These are phyloP conservation scores for Apaloderma vittatum DNA, from an alignment of 2,113 vertebrate genomes.

Conservation along the genomic window DNA sequence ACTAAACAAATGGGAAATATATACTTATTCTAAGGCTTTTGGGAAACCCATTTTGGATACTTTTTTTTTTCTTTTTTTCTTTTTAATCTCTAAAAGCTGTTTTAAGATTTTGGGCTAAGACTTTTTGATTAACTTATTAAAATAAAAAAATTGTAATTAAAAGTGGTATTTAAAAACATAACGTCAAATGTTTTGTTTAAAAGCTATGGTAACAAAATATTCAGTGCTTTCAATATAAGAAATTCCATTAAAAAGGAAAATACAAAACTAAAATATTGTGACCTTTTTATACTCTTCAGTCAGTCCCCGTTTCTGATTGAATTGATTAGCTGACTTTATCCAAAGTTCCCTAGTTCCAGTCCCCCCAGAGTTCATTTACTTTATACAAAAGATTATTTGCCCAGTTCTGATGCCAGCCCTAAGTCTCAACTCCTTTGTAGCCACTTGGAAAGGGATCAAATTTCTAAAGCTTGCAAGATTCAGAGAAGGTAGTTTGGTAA, in stretches of 20 bases:
- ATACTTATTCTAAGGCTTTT: neutral
- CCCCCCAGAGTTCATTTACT: neutral
- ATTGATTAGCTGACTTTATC: conserved; percentile 8
- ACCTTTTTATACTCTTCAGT: neutral
- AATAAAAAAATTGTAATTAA: neutral
- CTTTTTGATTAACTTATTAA: neutral
- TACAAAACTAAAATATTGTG: neutral
- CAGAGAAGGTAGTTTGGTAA: neutral
- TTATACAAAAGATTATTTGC: neutral
- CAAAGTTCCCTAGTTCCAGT: neutral
- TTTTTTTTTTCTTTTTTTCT: no score
- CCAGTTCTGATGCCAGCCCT: neutral
- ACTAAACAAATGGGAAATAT: neutral
- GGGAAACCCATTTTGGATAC: neutral
- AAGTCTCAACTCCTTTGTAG: conserved; percentile 11
- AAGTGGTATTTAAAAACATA: neutral
- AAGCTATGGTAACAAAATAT: neutral
- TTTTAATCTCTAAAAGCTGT: neutral
- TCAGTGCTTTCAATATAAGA: neutral
- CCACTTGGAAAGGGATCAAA: neutral
- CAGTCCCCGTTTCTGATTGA: neutral
- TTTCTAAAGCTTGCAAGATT: neutral
- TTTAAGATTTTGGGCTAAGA: neutral
- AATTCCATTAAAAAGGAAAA: neutral
- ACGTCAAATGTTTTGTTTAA: neutral